A percentile compares a stretch with the other conserved stretches of the same genome.
Conservation (phyloP, 2,888 invertebrate species). For the Artemia sp. region DNA sequence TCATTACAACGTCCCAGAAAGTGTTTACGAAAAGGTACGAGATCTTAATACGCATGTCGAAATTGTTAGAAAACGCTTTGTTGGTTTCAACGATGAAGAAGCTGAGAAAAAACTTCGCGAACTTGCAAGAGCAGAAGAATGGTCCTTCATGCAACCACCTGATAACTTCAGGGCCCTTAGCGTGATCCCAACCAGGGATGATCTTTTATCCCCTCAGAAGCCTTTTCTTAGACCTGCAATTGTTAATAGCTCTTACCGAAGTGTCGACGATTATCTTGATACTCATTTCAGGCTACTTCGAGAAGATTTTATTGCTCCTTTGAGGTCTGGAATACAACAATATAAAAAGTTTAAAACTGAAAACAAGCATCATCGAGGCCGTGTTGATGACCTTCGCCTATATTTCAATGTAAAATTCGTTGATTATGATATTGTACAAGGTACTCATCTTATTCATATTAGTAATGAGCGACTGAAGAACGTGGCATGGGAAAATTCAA, state of each 20-base stretch:
- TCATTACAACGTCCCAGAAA: not conserved
- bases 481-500: slow-evolving; percentile 37
- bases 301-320: slow-evolving; percentile 59
- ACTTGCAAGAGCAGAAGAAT: not conserved
- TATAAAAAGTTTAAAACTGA: slow-evolving; percentile 29
- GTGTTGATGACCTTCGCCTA: slow-evolving; percentile 24
- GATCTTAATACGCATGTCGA: not conserved
- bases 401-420: slow-evolving; percentile 25
- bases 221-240: slow-evolving; percentile 37
- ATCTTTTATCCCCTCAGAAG: slow-evolving; percentile 29
- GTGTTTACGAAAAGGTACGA: not conserved
- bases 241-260: slow-evolving; percentile 44
- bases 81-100: not conserved
- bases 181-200: slow-evolving; percentile 30
- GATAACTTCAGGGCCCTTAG: slow-evolving; percentile 32
- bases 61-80: not conserved
- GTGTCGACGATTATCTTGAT: slow-evolving; percentile 54
- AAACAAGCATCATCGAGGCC: not conserved
- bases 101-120: not conserved
- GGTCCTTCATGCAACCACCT: slow-evolving; percentile 30
- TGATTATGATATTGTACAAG: slow-evolving; percentile 22
- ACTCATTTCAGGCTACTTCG: slow-evolving; percentile 57
- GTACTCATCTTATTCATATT: slow-evolving; percentile 25
- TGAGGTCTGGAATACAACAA: slow-evolving; percentile 46
- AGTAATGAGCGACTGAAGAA: slow-evolving; percentile 29